These are phyloP conservation scores for Synanthedon formicaeformis DNA, from an alignment of 2,888 invertebrate species.

Conservation along the genomic window DNA sequence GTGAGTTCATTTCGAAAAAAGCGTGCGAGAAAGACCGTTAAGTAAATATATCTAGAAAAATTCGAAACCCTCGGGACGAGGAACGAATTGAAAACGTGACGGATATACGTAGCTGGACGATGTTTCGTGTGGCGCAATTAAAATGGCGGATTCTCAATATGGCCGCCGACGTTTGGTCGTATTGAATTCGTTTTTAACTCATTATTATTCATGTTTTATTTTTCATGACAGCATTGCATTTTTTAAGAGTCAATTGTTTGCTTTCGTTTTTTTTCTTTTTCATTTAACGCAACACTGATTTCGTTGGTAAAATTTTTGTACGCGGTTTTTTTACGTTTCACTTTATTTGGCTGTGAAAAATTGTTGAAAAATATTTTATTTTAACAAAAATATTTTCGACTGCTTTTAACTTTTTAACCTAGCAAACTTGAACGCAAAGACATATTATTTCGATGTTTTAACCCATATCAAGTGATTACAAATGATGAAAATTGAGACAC, in stretches of 20 bases:
- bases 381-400: too few species aligned
- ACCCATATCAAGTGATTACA: too few species aligned
- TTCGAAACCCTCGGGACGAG: constrained; percentile 2
- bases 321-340: too few species aligned
- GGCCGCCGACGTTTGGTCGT: constrained; percentile 6
- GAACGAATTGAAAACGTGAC: constrained; percentile 6
- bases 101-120: constrained; percentile 6
- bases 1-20: not conserved
- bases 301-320: too few species aligned
- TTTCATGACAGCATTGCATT: constrained; percentile 10
- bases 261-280: constrained; percentile 1
- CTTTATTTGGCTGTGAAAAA: too few species aligned
- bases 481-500: too few species aligned
- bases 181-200: constrained; percentile 18
- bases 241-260: constrained; percentile 4
- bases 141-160: constrained; percentile 19
- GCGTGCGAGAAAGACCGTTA: not conserved
- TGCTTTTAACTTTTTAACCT: too few species aligned
- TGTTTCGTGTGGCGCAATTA: constrained; percentile 21
- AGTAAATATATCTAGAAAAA: constrained; percentile 5
- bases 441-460: too few species aligned
- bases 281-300: too few species aligned
- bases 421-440: too few species aligned
- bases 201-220: constrained; percentile 23
- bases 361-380: too few species aligned